A percentile compares a stretch with the other conserved stretches of the same genome.
phyloP scores from a whole-genome alignment of 2,113 vertebrate species.

The Mesembrinibis cayennensis region DNA sequence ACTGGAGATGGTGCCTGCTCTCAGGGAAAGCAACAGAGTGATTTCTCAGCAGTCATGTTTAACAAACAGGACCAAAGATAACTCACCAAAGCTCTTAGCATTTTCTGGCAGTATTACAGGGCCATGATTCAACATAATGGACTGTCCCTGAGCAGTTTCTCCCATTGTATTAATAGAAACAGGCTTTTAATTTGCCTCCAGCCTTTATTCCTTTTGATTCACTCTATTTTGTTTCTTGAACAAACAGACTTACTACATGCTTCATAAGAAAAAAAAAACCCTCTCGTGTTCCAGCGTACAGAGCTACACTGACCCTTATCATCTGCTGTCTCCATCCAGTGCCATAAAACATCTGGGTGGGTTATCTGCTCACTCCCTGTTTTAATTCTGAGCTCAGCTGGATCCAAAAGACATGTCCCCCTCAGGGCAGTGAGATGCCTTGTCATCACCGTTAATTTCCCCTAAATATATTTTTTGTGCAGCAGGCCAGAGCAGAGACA shows the following conservation, averaged over 20 bases:
- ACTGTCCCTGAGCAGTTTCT: neutral
- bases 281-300: neutral
- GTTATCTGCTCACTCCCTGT: neutral
- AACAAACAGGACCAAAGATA: neutral
- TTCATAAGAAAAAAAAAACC: neutral
- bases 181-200: conserved; percentile 12
- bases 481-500: neutral
- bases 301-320: neutral
- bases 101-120: neutral
- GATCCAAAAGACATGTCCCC: neutral
- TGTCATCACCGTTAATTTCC: neutral
- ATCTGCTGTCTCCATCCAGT: neutral
- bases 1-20: neutral
- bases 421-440: neutral
- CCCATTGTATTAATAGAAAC: neutral
- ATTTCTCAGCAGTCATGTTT: neutral
- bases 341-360: neutral
- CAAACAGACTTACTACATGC: neutral
- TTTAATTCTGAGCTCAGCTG: neutral
- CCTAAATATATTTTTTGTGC: neutral
- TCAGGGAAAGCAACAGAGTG: neutral
- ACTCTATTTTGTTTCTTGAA: conserved; percentile 8
- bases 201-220: neutral
- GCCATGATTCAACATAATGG: neutral
- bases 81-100: neutral